These are phyloP conservation scores for Acrobasis repandana DNA, from an alignment of 2,888 invertebrate genomes.

Conservation along the genomic window DNA sequence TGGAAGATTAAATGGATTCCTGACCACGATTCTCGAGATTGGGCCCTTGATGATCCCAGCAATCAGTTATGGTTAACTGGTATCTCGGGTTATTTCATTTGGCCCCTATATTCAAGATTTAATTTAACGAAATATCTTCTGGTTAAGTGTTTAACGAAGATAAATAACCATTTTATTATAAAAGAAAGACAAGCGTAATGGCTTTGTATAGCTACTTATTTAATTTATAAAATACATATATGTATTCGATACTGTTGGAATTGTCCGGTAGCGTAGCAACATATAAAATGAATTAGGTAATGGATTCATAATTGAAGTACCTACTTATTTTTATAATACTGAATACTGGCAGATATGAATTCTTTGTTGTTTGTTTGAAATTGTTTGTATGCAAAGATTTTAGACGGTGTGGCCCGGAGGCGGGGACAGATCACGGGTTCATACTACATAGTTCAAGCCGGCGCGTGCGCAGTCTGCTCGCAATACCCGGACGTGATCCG, in stretches of 20 bases:
- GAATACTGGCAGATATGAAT: no score
- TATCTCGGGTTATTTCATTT: constrained; percentile 35
- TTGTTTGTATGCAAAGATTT: no score
- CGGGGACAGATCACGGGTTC: constrained; percentile 13
- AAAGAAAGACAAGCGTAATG: background rate
- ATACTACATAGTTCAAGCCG: background rate
- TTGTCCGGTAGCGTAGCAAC: no score
- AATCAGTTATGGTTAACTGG: constrained; percentile 18
- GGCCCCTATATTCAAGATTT: constrained; percentile 58
- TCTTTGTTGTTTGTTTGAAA: no score
- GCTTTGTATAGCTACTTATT: background rate
- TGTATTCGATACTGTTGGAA: no score
- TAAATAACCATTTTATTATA: constrained; percentile 66
- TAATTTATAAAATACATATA: no score
- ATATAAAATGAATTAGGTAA: no score
- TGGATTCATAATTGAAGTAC: no score
- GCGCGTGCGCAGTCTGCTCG: constrained; percentile 12
- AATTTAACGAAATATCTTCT: constrained; percentile 59
- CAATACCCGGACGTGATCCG: constrained; percentile 35
- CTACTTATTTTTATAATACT: no score
- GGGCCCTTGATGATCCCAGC: constrained; percentile 5
- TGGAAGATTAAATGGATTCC: constrained; percentile 21
- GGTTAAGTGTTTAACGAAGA: constrained; percentile 62
- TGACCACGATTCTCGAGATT: constrained; percentile 7
- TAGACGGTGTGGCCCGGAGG: background rate